Conservation (phyloP, 2,797 vertebrate species). For the Sphaeramia orbicularis region DNA sequence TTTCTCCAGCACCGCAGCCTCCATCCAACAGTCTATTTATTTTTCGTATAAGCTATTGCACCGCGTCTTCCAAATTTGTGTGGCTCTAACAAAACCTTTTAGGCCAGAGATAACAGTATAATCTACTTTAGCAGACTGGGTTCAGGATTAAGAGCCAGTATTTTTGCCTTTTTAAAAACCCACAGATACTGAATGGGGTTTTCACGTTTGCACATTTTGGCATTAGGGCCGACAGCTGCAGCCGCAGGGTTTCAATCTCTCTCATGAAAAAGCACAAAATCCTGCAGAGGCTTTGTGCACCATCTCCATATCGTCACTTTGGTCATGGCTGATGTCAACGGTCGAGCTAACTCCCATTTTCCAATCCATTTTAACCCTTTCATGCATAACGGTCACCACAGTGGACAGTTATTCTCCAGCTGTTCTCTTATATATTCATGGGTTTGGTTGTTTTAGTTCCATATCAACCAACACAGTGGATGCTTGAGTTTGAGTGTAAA, state of each 20-base stretch:
- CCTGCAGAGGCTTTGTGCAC: background rate
- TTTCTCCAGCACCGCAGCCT: slow-evolving; percentile 27
- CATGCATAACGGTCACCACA: too few relatives aligned
- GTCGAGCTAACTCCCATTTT: slow-evolving; percentile 18
- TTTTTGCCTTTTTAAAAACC: slow-evolving; percentile 39
- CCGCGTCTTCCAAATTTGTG: slow-evolving; percentile 28
- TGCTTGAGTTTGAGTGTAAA: too few relatives aligned
- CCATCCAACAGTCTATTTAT: slow-evolving; percentile 42
- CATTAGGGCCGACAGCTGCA: slow-evolving; percentile 5
- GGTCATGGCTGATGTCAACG: slow-evolving; percentile 4
- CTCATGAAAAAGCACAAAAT: slow-evolving; percentile 12
- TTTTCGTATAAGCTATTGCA: slow-evolving; percentile 48
- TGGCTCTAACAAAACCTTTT: slow-evolving; percentile 39
- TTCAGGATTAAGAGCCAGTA: slow-evolving; percentile 12
- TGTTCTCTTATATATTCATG: too few relatives aligned
- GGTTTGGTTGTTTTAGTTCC: too few relatives aligned
- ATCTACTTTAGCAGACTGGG: slow-evolving; percentile 41
- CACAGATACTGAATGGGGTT: slow-evolving; percentile 30
- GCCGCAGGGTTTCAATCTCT: slow-evolving; percentile 21
- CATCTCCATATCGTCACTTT: background rate
- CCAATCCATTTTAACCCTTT: slow-evolving; percentile 23
- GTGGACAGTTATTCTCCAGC: too few relatives aligned
- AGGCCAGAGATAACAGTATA: slow-evolving; percentile 35
- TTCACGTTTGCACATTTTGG: slow-evolving; percentile 19
- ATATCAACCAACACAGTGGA: too few relatives aligned